Percentiles rank a stretch among this genome's conserved stretches.
phyloP scores from a whole-genome alignment of 1,140 invertebrate species.

The Teleogryllus occipitalis region DNA sequence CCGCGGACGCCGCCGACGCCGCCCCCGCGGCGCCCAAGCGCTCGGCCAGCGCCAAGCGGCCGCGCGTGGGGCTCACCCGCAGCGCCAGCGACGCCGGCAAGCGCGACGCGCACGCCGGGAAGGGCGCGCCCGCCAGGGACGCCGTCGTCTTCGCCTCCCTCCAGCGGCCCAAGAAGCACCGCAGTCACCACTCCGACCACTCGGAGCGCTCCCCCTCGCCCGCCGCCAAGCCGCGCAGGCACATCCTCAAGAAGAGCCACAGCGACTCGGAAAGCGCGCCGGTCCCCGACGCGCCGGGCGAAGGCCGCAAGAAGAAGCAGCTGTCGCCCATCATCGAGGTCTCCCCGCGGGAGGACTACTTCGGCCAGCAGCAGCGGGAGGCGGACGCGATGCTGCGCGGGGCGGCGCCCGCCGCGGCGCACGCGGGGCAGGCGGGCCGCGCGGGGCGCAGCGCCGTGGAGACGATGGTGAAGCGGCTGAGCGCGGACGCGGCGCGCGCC shows the following conservation, averaged over 20 bases:
- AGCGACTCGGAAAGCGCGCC: conserved; percentile 17
- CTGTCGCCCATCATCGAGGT: conserved; percentile 68
- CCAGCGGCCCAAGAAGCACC: neutral
- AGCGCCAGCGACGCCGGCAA: conserved; percentile 18
- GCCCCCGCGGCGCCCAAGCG: neutral
- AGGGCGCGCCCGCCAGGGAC: neutral
- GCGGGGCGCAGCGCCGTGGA: conserved; percentile 55
- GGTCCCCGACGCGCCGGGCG: conserved; percentile 13
- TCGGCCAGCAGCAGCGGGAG: conserved; percentile 37
- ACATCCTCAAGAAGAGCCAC: conserved; percentile 19
- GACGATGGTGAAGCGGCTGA: conserved; percentile 52
- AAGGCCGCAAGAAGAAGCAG: conserved; percentile 45
- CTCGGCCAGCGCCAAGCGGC: conserved; percentile 4
- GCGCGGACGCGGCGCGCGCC: conserved; percentile 48
- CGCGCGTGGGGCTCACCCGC: neutral
- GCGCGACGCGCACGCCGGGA: neutral
- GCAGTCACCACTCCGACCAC: neutral
- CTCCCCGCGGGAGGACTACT: conserved; percentile 56
- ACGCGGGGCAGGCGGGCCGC: conserved; percentile 51
- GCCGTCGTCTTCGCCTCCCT: conserved; percentile 9
- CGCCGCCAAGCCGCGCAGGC: conserved; percentile 12
- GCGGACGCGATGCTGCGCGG: conserved; percentile 56
- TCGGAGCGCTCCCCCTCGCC: conserved; percentile 13
- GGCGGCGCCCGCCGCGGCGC: conserved; percentile 51
- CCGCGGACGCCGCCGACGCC: too few species aligned